phyloP scores from a whole-genome alignment of 2,797 vertebrate genomes.

The Mormyrus hasselquistii region DNA sequence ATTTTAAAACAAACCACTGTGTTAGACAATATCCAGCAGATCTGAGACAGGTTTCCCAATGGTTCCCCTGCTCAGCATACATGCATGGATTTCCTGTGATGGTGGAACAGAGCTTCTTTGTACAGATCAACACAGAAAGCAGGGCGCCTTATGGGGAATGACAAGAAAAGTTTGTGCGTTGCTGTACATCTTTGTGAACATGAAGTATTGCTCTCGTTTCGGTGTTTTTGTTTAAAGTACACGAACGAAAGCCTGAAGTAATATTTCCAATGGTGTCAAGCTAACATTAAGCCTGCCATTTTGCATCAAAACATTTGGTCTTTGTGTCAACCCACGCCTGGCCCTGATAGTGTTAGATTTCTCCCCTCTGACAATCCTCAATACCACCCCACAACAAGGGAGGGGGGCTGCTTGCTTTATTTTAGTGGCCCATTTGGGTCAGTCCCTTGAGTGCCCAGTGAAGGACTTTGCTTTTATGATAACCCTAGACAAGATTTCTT shows the following conservation, averaged over 20 bases:
- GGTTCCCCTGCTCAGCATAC: background rate
- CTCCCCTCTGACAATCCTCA: slow-evolving; percentile 2
- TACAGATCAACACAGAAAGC: background rate
- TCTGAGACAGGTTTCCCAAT: background rate
- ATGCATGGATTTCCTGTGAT: background rate
- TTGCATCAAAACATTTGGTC: background rate
- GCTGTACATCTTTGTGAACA: background rate
- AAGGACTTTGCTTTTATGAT: slow-evolving; percentile 8
- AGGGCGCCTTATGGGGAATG: background rate
- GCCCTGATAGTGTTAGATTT: background rate
- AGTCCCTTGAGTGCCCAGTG: background rate
- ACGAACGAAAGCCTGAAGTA: background rate
- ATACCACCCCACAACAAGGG: background rate
- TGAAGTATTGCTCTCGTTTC: background rate
- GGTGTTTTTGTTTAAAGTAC: background rate
- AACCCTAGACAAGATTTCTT: background rate
- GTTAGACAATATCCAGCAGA: background rate
- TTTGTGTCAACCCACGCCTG: slow-evolving; percentile 4
- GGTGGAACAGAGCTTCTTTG: background rate
- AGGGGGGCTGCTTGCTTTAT: background rate
- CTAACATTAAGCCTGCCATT: background rate
- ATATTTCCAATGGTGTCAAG: background rate
- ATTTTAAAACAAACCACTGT: slow-evolving; percentile 3
- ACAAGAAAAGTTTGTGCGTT: background rate
- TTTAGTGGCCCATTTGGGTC: background rate